Conservation (phyloP, 2,888 invertebrate species). For the Cinara cedri region DNA sequence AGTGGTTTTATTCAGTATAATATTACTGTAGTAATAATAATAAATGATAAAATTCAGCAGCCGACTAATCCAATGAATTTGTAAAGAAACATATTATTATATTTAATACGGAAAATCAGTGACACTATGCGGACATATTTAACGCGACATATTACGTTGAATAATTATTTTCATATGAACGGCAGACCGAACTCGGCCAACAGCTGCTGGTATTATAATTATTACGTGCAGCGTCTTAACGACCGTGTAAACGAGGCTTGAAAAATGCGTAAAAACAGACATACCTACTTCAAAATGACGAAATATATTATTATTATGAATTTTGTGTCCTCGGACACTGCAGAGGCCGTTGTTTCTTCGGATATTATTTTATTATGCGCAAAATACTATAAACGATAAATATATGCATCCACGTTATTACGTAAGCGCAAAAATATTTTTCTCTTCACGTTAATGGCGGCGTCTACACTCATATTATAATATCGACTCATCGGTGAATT, state of each 20-base stretch:
- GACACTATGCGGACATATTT: no score
- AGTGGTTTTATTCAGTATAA: no score
- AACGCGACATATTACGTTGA: no score
- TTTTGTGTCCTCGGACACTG: neutral
- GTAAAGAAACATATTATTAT: no score
- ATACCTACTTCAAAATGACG: neutral
- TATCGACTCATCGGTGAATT: conserved; percentile 24
- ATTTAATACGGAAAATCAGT: no score
- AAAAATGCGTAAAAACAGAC: neutral
- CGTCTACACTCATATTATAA: neutral
- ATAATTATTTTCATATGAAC: no score
- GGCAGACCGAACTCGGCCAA: no score
- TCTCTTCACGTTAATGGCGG: no score
- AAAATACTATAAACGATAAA: neutral
- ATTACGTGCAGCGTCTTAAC: neutral
- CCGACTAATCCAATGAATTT: no score
- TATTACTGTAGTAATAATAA: no score
- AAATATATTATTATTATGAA: neutral
- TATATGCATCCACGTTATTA: neutral
- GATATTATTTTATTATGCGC: neutral
- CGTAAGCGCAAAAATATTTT: neutral
- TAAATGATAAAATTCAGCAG: no score
- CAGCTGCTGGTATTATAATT: no score
- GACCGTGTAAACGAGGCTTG: neutral
- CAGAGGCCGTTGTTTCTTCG: neutral